Evolutionary conservation across 2,113 vertebrate species (phyloP), one percentile per base, ranked within the genome.

Genomic region (Serilophus lunatus): DNA sequence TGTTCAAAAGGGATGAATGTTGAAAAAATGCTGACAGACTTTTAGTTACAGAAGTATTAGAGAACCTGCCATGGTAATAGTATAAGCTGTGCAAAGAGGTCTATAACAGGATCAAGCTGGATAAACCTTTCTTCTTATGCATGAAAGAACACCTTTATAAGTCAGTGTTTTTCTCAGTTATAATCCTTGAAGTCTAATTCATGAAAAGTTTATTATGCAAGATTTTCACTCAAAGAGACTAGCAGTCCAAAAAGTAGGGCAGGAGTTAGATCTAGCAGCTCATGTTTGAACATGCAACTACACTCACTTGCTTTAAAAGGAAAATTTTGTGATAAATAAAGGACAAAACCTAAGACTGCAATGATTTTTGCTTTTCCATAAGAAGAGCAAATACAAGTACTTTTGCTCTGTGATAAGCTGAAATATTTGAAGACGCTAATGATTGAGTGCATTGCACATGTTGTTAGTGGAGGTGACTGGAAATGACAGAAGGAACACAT

Each of bases 121-220:
- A 91, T 95, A 95, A 97, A 92, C 65, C 86, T 93, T 93, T 93
- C 75, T 91, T 81, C 50, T 95, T 88, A 92, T 0, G 15, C 95
- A 82, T 96, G 90, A 97, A 95, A 96, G 88, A 95, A 74, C 86
- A 94, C 75, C 65, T 95, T 92, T 95, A 26, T 64, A 95, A 90
- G 82, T 83, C 77, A 79, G 13, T 85, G 36, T 69, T 94, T 93
- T 93, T 83, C 91, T 95, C 82, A 82, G 75, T 88, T 93, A 76
- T 91, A 94, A 91, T 96, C 71, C 83, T 94, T 72, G 57, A 91
- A 94, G 88, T 74, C 69, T 57, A 93, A 91, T 83, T 90, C 89
- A 95, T 90, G 68, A 95, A 94, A 96, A 93, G 81, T 95, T 97
- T 91, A 96, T 97, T 68, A 77, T 6, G 0, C 54, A 83, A 79